Percentiles rank a stretch among this genome's conserved stretches.
Conservation (phyloP, 35 echinoderm and acorn worm species). For the Strongylocentrotus purpuratus region DNA sequence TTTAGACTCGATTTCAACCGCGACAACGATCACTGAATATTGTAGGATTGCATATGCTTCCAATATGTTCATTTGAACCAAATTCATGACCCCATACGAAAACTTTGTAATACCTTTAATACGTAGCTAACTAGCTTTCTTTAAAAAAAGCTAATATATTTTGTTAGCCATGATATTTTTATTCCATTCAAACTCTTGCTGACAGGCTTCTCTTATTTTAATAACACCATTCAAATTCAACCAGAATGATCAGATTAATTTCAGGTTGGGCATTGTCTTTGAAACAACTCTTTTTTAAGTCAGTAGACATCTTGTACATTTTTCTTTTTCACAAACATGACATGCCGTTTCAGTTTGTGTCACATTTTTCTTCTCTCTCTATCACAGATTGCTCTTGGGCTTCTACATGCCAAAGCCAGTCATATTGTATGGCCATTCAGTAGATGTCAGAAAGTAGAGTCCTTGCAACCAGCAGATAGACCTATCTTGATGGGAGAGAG, state of each 20-base stretch:
- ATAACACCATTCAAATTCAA: no score
- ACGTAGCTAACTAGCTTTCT: no score
- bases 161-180: no score
- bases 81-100: no score
- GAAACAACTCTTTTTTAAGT: background rate
- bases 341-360: background rate
- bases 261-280: background rate
- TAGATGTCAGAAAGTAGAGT: slow-evolving; percentile 62
- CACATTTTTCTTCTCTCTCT: background rate
- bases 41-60: no score
- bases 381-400: slow-evolving; percentile 81
- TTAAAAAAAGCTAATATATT: no score
- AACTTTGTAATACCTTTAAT: no score
- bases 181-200: no score
- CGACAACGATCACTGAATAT: no score
- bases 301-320: background rate
- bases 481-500: slow-evolving; percentile 3
- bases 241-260: background rate
- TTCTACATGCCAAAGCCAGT: slow-evolving; percentile 88
- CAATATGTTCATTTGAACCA: no score
- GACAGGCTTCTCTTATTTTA: no score
- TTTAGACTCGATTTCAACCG: no score
- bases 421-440: slow-evolving; percentile 85
- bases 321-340: background rate
- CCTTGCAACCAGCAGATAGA: slow-evolving; percentile 53